Evolutionary conservation across 2,113 vertebrate genomes (phyloP).

Genomic region (Istiophorus platypterus): DNA sequence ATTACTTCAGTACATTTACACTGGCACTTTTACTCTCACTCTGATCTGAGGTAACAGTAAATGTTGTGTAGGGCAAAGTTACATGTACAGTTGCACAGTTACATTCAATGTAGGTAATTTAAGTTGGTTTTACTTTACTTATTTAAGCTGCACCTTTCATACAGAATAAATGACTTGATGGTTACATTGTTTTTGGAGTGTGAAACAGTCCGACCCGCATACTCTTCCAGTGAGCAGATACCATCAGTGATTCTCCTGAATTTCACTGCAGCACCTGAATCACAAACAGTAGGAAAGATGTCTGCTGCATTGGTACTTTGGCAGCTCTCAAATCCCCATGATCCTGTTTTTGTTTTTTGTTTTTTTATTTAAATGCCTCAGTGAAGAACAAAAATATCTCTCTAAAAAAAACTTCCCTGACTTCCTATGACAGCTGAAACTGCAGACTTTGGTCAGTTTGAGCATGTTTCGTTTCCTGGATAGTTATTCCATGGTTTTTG

Average conservation of each 20-base stretch:
- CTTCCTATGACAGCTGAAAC: conserved; percentile 30
- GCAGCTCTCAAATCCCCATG: background rate
- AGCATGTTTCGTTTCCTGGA: conserved; percentile 55
- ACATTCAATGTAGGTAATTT: background rate
- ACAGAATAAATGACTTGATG: background rate
- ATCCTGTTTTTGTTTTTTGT: background rate
- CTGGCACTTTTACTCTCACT: background rate
- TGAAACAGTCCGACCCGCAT: background rate
- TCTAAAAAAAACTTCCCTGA: background rate
- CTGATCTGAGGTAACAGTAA: background rate
- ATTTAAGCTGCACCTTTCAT: background rate
- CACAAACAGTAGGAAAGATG: background rate
- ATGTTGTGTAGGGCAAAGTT: background rate
- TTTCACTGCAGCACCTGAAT: conserved; percentile 8
- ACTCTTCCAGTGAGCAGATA: conserved; percentile 13
- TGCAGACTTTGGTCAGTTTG: conserved; percentile 25
- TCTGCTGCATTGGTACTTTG: background rate
- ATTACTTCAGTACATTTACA: background rate
- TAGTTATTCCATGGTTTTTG: conserved; percentile 47
- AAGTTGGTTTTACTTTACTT: background rate
- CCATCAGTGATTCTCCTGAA: conserved; percentile 6
- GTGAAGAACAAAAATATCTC: conserved; percentile 23
- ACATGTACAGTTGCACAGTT: background rate
- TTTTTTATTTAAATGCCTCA: conserved; percentile 14
- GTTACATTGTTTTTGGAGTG: background rate